phyloP scores from a whole-genome alignment of 2,113 vertebrate genomes.

The Clupea harengus region DNA sequence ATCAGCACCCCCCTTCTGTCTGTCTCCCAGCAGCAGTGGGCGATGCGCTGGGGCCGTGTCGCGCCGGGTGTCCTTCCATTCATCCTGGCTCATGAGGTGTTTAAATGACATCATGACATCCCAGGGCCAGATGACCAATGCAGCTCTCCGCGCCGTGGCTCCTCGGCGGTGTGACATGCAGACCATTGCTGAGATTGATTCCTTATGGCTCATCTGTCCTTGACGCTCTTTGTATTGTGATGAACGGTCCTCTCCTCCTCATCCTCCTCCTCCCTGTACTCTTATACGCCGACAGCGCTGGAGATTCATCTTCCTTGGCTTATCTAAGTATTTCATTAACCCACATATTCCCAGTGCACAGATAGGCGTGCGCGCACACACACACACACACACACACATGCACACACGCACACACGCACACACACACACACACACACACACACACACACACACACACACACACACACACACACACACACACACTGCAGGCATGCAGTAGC shows the following conservation, averaged over 20 bases:
- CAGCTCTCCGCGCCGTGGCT: not conserved
- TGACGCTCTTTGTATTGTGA: not conserved
- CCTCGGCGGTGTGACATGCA: not conserved
- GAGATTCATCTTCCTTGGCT: not conserved
- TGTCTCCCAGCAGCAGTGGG: no score
- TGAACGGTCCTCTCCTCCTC: not conserved
- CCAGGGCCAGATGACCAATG: not conserved
- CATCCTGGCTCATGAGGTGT: not conserved
- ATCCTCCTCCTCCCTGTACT: not conserved
- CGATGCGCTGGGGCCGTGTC: no score
- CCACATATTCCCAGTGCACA: not conserved
- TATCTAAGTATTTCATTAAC: not conserved
- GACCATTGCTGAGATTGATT: not conserved
- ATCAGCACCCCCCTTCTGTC: not conserved
- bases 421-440: no score
- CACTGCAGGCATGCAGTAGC: not conserved
- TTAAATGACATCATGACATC: not conserved
- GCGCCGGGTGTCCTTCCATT: not conserved
- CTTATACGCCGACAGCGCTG: not conserved
- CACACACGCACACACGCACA: not conserved
- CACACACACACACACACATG: not conserved
- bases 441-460: no score
- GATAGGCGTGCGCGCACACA: not conserved
- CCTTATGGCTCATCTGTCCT: not conserved
- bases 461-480: no score